Evolutionary conservation across 2,113 vertebrate species (phyloP).

Genomic region (Pholis gunnellus): DNA sequence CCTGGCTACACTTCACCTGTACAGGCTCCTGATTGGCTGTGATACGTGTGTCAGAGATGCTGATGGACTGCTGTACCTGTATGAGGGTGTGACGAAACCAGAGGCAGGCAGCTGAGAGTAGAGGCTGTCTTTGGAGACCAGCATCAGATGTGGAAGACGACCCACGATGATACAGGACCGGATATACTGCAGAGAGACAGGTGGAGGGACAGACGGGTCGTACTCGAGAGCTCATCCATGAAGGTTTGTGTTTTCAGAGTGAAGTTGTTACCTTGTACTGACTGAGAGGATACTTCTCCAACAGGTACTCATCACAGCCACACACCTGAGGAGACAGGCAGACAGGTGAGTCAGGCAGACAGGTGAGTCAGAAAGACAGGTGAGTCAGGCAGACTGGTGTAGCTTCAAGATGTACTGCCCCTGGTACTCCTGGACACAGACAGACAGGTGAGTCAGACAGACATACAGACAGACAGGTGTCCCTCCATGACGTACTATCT

Average conservation of each 20-base stretch:
- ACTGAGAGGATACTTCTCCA: constrained; percentile 86
- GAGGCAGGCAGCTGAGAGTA: constrained; percentile 85
- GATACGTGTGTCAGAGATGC: rapidly evolving
- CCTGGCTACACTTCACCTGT: background rate
- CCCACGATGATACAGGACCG: constrained; percentile 83
- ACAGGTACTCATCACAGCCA: constrained; percentile 87
- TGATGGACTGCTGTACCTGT: constrained; percentile 69
- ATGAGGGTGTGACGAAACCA: constrained; percentile 84
- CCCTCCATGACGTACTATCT: too few species aligned
- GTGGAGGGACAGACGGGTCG: background rate
- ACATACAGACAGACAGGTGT: background rate
- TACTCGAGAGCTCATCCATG: background rate
- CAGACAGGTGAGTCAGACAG: background rate
- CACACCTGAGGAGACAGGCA: constrained; percentile 78
- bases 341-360: background rate
- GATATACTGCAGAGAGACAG: constrained; percentile 77
- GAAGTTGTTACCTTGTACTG: constrained; percentile 84
- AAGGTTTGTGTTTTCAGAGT: background rate
- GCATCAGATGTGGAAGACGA: constrained; percentile 87
- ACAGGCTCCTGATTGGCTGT: background rate
- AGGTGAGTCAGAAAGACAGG: background rate
- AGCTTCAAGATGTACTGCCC: background rate
- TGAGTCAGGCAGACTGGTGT: background rate
- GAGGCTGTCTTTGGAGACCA: constrained; percentile 86
- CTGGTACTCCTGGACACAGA: background rate